These are phyloP conservation scores for Dolichallabes microphthalmus DNA, from an alignment of 2,113 vertebrate species.

Conservation along the genomic window DNA sequence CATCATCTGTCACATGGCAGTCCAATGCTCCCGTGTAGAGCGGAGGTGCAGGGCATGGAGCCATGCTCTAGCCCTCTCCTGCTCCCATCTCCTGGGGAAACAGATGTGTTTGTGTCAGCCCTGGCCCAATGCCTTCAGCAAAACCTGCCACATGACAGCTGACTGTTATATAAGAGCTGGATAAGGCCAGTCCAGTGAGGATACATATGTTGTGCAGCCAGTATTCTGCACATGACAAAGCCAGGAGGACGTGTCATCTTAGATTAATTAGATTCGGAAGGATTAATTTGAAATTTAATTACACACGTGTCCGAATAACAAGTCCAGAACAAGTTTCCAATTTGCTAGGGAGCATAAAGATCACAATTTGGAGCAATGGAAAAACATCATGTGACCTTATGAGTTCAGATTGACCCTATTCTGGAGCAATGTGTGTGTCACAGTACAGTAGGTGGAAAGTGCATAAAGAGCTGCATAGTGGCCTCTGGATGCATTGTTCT, in stretches of 20 bases:
- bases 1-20: neutral
- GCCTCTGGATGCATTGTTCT: too few species aligned
- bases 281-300: neutral
- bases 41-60: conserved; percentile 8
- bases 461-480: too few species aligned
- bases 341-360: too few species aligned
- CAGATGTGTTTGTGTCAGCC: conserved; percentile 56
- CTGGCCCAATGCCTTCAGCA: conserved; percentile 36
- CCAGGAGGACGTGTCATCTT: neutral
- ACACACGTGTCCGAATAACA: neutral
- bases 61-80: neutral
- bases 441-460: too few species aligned
- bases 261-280: neutral
- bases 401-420: neutral
- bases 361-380: too few species aligned
- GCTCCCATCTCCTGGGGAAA: conserved; percentile 44
- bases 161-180: conserved; percentile 56
- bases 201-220: conserved; percentile 8
- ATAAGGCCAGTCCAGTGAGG: conserved; percentile 25
- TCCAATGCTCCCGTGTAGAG: neutral
- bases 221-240: conserved; percentile 11
- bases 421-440: too few species aligned
- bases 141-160: conserved; percentile 54
- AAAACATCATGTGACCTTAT: too few species aligned
- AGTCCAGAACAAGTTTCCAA: too few species aligned